phyloP scores from a whole-genome alignment of 2,797 vertebrate species.

The Esox masquinongy region DNA sequence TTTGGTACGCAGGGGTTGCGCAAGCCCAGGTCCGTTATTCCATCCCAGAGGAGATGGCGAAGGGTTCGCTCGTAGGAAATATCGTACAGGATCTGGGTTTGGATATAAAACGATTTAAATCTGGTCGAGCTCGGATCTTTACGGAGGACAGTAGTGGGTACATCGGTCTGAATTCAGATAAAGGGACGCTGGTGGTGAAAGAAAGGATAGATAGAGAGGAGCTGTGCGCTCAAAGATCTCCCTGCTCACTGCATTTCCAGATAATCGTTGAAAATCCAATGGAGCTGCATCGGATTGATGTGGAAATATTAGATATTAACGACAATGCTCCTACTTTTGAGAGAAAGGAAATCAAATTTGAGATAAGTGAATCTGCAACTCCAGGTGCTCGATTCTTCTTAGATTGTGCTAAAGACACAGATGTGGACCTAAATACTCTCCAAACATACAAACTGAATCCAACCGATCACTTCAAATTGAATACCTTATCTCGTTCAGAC shows the following conservation, averaged over 20 bases:
- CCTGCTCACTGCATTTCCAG: slow-evolving; percentile 63
- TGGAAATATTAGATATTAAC: slow-evolving; percentile 37
- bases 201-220: slow-evolving; percentile 55
- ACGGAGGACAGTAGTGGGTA: slow-evolving; percentile 62
- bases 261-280: slow-evolving; percentile 55
- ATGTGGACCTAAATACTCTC: slow-evolving; percentile 10
- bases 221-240: slow-evolving; percentile 57
- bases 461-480: slow-evolving; percentile 56
- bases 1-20: slow-evolving; percentile 5
- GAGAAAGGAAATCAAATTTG: slow-evolving; percentile 16
- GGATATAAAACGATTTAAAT: slow-evolving; percentile 53
- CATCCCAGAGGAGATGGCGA: slow-evolving; percentile 55
- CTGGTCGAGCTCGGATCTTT: slow-evolving; percentile 58
- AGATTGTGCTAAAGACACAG: slow-evolving; percentile 7
- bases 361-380: slow-evolving; percentile 28
- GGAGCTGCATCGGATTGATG: slow-evolving; percentile 24
- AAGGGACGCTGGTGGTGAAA: slow-evolving; percentile 59
- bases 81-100: slow-evolving; percentile 61
- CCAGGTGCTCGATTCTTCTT: slow-evolving; percentile 23
- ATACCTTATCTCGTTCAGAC: slow-evolving; percentile 49
- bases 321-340: slow-evolving; percentile 34
- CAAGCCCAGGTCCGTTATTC: slow-evolving; percentile 59
- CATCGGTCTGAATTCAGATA: slow-evolving; percentile 54
- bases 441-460: slow-evolving; percentile 15
- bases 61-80: slow-evolving; percentile 59